phyloP scores from a whole-genome alignment of 2,797 vertebrate species.

The Sciurus vulgaris region DNA sequence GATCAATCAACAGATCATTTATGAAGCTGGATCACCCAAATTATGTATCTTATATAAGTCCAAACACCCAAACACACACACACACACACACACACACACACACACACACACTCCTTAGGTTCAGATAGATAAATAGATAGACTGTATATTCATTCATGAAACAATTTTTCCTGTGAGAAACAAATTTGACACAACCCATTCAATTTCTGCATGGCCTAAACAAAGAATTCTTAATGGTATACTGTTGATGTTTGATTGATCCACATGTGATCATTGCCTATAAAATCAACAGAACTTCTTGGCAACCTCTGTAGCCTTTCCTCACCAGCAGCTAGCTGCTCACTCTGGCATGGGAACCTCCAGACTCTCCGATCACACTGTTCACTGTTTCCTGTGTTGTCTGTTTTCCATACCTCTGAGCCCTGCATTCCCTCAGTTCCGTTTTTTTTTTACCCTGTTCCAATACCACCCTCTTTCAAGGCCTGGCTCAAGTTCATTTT shows the following conservation, averaged over 20 bases:
- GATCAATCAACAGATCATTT: not conserved
- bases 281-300: not conserved
- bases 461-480: not conserved
- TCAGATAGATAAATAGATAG: too few relatives aligned
- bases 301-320: not conserved
- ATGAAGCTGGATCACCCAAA: not conserved
- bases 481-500: not conserved
- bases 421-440: too few relatives aligned
- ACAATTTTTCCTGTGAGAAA: not conserved
- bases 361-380: not conserved
- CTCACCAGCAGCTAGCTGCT: too few relatives aligned
- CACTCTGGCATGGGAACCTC: not conserved
- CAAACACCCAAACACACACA: not conserved
- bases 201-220: not conserved
- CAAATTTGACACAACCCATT: not conserved
- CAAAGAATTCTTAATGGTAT: not conserved
- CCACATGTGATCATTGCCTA: not conserved
- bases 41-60: not conserved
- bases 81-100: too few relatives aligned
- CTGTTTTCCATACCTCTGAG: not conserved
- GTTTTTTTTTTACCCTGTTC: too few relatives aligned
- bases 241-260: not conserved
- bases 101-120: too few relatives aligned
- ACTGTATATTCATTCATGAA: not conserved
- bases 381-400: not conserved